Conservation (phyloP, 1,140 invertebrate genomes). For the Copidosoma floridanum region DNA sequence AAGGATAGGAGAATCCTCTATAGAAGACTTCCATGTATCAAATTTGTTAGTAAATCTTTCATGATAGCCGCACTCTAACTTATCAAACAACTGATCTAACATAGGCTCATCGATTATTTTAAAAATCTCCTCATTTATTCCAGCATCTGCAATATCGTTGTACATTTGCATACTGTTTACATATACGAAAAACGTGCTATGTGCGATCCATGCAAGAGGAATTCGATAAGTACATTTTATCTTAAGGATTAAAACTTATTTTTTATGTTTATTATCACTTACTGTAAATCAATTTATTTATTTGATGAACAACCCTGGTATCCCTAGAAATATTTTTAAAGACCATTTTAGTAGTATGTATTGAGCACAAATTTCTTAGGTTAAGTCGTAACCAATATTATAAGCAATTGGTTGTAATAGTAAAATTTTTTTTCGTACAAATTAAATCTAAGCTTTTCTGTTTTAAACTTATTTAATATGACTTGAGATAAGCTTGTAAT, state of each 20-base stretch:
- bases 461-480: neutral
- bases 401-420: no score
- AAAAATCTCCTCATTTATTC: no score
- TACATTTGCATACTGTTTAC: no score
- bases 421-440: neutral
- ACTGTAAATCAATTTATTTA: neutral
- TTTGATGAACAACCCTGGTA: neutral
- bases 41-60: no score
- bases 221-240: neutral
- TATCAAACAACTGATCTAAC: no score
- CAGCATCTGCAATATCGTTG: no score
- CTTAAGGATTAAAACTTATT: neutral
- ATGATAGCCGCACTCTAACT: no score
- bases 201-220: constrained; percentile 12
- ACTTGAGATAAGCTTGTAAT: neutral
- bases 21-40: no score
- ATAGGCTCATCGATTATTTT: no score
- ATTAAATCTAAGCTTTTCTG: neutral
- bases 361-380: neutral
- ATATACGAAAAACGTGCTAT: no score
- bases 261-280: neutral
- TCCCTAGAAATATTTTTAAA: neutral
- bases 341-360: constrained; percentile 4
- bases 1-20: no score
- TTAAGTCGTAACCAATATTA: neutral